Conservation (phyloP, 2,797 vertebrate genomes). For the Lophotriccus pileatus region DNA sequence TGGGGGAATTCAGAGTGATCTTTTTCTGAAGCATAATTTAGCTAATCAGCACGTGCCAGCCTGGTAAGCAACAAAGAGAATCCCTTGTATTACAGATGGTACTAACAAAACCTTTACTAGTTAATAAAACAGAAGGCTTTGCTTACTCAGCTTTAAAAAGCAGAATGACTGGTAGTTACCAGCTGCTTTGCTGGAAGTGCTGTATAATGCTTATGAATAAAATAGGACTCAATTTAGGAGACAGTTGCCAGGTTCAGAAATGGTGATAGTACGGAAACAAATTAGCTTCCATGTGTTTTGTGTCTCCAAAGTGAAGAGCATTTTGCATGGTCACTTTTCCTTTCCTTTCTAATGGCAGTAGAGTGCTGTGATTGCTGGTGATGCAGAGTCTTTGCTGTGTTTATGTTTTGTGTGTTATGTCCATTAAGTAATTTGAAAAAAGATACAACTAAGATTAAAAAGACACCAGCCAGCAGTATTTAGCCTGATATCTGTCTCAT, state of each 20-base stretch:
- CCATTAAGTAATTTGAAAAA: neutral
- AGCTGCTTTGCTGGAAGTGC: neutral
- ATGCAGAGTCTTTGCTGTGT: neutral
- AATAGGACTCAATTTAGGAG: neutral
- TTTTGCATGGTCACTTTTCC: neutral
- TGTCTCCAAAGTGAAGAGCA: neutral
- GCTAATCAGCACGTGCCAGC: neutral
- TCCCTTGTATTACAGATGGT: neutral
- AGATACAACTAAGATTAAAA: neutral
- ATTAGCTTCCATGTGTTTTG: neutral
- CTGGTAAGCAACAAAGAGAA: neutral
- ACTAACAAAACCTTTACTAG: neutral
- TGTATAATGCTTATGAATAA: slow-evolving; percentile 20
- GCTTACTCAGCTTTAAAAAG: slow-evolving; percentile 11
- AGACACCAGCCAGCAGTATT: neutral
- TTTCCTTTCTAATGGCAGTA: neutral
- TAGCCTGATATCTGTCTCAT: neutral
- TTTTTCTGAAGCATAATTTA: slow-evolving; percentile 53
- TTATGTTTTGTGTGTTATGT: neutral
- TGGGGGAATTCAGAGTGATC: slow-evolving; percentile 44
- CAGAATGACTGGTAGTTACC: neutral
- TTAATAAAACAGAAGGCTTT: slow-evolving; percentile 32
- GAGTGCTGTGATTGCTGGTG: neutral
- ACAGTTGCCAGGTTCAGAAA: neutral
- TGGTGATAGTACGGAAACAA: neutral